Conservation (phyloP, 2,797 vertebrate genomes). For the Clarias pachynema region DNA sequence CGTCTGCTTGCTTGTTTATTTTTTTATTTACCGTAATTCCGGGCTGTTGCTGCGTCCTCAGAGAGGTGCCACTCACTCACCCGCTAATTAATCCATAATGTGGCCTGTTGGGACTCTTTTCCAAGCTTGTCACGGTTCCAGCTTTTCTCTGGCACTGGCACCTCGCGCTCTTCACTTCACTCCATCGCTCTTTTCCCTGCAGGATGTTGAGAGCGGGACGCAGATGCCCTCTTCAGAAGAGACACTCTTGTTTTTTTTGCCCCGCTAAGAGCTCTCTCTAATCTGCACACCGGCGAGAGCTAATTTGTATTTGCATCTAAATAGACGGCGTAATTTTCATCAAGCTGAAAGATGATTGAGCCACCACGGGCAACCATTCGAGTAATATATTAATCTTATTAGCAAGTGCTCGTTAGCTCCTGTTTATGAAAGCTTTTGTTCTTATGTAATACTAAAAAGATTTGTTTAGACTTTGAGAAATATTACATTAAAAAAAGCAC, state of each 20-base stretch:
- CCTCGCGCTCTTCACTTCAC: constrained; percentile 4
- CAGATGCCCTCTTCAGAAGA: constrained; percentile 58
- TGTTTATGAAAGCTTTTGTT: not conserved
- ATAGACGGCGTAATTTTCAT: constrained; percentile 51
- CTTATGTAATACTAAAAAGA: not conserved
- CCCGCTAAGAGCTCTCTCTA: constrained; percentile 44
- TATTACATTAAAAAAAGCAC: not conserved
- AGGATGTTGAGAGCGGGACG: constrained; percentile 22
- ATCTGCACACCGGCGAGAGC: constrained; percentile 54
- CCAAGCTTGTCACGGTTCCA: constrained; percentile 44
- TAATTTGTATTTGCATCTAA: constrained; percentile 62
- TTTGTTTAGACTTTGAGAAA: not conserved
- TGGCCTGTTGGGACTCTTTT: constrained; percentile 53
- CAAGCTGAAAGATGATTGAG: constrained; percentile 39
- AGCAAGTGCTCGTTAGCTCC: constrained; percentile 24
- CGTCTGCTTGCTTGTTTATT: constrained; percentile 46
- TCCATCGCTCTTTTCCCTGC: constrained; percentile 31
- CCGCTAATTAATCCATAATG: constrained; percentile 58
- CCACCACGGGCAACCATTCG: constrained; percentile 39
- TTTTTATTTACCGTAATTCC: constrained; percentile 33
- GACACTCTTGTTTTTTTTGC: constrained; percentile 48
- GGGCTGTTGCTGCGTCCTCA: constrained; percentile 23
- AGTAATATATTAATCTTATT: constrained; percentile 54
- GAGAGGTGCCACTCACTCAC: constrained; percentile 44
- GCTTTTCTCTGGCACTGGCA: constrained; percentile 30